phyloP scores from a whole-genome alignment of 2,888 invertebrate species.

The Catocala sponsa region DNA sequence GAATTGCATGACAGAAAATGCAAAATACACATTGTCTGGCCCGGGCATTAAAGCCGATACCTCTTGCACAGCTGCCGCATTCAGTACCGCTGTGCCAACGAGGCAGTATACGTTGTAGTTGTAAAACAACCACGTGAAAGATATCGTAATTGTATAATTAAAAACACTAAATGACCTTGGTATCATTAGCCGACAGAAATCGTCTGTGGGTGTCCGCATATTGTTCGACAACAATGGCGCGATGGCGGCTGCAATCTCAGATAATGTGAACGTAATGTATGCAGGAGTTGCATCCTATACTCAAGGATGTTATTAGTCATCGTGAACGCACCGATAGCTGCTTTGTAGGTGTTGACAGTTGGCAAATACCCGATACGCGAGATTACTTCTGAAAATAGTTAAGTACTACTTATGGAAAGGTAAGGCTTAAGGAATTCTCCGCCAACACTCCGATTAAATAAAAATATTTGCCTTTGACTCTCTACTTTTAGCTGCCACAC shows the following conservation, averaged over 20 bases:
- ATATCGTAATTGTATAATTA: neutral
- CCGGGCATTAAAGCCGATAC: no score
- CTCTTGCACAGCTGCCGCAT: no score
- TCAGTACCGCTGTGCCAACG: no score
- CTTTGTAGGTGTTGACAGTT: slow-evolving; percentile 53
- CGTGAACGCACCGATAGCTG: slow-evolving; percentile 22
- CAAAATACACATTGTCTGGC: no score
- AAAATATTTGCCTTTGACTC: no score
- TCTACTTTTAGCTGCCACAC: no score
- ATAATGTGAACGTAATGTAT: slow-evolving; percentile 66
- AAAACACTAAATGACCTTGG: slow-evolving; percentile 55
- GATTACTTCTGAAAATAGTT: neutral
- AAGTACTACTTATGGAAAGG: neutral
- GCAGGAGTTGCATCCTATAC: slow-evolving; percentile 73
- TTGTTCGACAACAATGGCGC: slow-evolving; percentile 81
- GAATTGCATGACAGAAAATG: no score
- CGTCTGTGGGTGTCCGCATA: slow-evolving; percentile 73
- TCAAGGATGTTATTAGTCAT: slow-evolving; percentile 78
- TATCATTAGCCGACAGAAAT: slow-evolving; percentile 64
- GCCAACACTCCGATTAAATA: no score
- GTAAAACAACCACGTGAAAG: neutral
- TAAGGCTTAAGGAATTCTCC: no score
- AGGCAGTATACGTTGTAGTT: no score
- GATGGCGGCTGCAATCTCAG: slow-evolving; percentile 64
- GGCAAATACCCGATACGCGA: slow-evolving; percentile 14